phyloP scores from a whole-genome alignment of 2,113 vertebrate genomes.

The Pelmatolapia mariae region DNA sequence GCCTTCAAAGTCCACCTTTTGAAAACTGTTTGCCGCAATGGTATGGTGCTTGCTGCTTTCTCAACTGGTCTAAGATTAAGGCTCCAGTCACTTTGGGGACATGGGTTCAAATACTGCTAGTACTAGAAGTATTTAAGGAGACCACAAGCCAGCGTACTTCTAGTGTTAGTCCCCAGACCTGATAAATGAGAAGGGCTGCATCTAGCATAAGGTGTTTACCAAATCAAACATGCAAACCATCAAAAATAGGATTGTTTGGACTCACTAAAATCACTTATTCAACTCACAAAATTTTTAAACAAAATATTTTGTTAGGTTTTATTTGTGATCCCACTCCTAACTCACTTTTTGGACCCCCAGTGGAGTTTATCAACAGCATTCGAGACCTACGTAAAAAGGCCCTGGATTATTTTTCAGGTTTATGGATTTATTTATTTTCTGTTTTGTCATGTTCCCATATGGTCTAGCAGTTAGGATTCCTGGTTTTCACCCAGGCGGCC shows the following conservation, averaged over 20 bases:
- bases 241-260: neutral
- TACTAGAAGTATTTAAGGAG: neutral
- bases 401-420: neutral
- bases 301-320: neutral
- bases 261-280: neutral
- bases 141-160: neutral
- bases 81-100: neutral
- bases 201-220: neutral
- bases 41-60: neutral
- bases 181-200: neutral
- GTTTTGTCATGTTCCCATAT: rapidly evolving
- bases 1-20: neutral
- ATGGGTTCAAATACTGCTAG: neutral
- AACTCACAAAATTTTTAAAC: neutral
- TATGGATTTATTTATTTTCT: rapidly evolving
- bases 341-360: neutral
- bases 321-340: neutral
- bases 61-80: neutral
- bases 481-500: neutral
- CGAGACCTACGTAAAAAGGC: neutral
- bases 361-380: neutral
- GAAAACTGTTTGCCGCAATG: neutral
- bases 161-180: neutral
- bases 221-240: neutral
- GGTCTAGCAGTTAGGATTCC: neutral